These are phyloP conservation scores for Hypothenemus hampei DNA, from an alignment of 1,140 invertebrate genomes.

Conservation along the genomic window DNA sequence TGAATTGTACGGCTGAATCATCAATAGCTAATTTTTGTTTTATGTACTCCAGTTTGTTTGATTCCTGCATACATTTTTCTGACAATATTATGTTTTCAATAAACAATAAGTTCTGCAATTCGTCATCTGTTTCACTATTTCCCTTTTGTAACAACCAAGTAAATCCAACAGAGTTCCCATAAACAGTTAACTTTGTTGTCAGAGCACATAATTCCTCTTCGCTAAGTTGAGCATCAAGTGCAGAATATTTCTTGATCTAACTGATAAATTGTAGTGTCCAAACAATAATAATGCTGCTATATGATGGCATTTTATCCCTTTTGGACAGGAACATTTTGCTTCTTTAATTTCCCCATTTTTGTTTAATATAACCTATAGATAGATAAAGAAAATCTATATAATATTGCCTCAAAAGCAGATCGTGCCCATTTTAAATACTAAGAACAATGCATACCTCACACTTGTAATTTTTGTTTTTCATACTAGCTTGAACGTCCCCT, in stretches of 20 bases:
- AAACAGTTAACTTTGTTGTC: slow-evolving; percentile 5
- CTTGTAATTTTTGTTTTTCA: slow-evolving; percentile 22
- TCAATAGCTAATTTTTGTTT: no score
- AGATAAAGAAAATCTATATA: neutral
- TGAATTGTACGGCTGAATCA: no score
- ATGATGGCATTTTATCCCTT: slow-evolving; percentile 25
- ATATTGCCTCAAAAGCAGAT: neutral
- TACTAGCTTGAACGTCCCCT: slow-evolving; percentile 14
- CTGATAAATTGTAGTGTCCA: slow-evolving; percentile 19
- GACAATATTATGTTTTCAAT: neutral
- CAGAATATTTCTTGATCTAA: slow-evolving; percentile 19
- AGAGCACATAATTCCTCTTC: slow-evolving; percentile 8
- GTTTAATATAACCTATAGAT: neutral
- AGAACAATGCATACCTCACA: slow-evolving; percentile 4
- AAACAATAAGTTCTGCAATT: neutral
- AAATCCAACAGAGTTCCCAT: slow-evolving; percentile 23
- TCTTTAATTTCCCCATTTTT: neutral
- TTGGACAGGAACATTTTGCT: slow-evolving; percentile 16
- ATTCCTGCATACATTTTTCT: neutral
- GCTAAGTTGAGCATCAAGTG: slow-evolving; percentile 9
- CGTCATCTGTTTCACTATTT: neutral
- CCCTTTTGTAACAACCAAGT: slow-evolving; percentile 15
- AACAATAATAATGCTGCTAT: slow-evolving; percentile 16
- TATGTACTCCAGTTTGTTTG: no score
- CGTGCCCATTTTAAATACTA: neutral